Evolutionary conservation across 2,113 vertebrate genomes (phyloP).

Genomic region (Dissostichus mawsoni): DNA sequence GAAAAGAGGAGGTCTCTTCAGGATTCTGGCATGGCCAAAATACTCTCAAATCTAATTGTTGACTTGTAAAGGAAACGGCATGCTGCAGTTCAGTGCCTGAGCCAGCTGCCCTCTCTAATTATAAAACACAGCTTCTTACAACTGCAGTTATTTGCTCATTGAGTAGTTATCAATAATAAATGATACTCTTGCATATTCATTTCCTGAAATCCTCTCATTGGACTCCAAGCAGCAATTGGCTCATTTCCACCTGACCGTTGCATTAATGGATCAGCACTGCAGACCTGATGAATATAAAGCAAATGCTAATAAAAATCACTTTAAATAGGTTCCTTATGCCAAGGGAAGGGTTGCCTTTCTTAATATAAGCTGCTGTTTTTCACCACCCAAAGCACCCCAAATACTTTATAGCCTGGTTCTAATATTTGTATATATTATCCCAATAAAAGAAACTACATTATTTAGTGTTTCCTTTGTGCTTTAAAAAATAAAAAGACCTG

Average conservation of each 20-base stretch:
- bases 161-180: slow-evolving; percentile 9
- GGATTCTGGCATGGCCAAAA: no score
- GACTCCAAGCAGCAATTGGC: slow-evolving; percentile 14
- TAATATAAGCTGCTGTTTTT: background rate
- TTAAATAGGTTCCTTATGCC: background rate
- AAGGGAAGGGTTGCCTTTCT: background rate
- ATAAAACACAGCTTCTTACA: background rate
- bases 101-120: background rate
- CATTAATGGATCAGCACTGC: slow-evolving; percentile 38
- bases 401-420: background rate
- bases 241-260: background rate
- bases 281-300: slow-evolving; percentile 2
- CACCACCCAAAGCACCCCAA: no score
- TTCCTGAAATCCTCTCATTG: background rate
- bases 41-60: no score
- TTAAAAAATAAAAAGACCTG: no score
- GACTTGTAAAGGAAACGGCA: no score
- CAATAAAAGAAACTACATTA: background rate
- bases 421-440: background rate
- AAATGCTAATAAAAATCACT: background rate
- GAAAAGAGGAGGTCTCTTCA: no score
- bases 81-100: background rate
- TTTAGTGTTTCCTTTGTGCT: background rate
- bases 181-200: background rate
- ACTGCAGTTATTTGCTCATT: background rate